These are phyloP conservation scores for Asarcornis scutulata DNA, from an alignment of 2,113 vertebrate genomes.

Conservation along the genomic window DNA sequence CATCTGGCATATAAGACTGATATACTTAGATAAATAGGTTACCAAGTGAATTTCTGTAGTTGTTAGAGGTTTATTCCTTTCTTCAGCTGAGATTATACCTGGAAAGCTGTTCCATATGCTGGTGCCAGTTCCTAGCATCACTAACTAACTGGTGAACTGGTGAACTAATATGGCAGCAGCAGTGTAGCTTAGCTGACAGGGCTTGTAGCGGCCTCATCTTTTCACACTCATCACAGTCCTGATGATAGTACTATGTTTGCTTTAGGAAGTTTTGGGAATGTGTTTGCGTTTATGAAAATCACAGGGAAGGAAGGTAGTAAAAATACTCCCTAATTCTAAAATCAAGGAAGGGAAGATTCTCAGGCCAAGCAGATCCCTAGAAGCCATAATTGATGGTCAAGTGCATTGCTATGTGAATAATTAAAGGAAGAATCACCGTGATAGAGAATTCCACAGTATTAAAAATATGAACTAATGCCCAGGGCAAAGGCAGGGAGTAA, in stretches of 20 bases:
- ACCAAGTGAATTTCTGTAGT: neutral
- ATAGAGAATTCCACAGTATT: neutral
- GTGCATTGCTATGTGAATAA: neutral
- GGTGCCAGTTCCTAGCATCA: neutral
- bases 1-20: neutral
- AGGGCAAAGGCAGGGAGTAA: neutral
- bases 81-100: neutral
- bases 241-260: neutral
- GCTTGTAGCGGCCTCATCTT: neutral
- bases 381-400: neutral
- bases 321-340: neutral
- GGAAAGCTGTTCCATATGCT: neutral
- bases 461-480: neutral
- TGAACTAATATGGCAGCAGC: neutral
- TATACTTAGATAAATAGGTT: neutral
- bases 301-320: neutral
- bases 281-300: neutral
- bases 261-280: neutral
- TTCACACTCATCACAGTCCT: neutral
- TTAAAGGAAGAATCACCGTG: neutral
- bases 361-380: neutral
- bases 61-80: neutral
- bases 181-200: neutral
- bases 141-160: neutral
- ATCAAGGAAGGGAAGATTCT: neutral